These are phyloP conservation scores for Pissodes strobi DNA, from an alignment of 1,140 invertebrate genomes.

Conservation along the genomic window DNA sequence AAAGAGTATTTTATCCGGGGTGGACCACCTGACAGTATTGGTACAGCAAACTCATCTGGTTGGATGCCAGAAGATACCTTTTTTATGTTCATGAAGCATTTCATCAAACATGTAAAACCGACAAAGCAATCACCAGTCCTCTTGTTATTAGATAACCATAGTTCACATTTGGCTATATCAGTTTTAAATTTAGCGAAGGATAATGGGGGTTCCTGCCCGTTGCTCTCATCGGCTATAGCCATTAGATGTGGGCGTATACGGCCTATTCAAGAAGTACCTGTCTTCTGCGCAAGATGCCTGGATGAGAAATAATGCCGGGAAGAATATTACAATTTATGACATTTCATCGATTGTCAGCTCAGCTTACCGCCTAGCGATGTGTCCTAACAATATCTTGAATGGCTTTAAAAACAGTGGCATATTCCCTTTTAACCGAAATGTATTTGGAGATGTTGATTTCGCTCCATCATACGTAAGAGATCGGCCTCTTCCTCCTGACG, in stretches of 20 bases:
- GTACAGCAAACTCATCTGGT: conserved; percentile 18
- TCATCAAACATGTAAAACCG: conserved; percentile 45
- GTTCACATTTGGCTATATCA: conserved; percentile 40
- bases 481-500: conserved; percentile 32
- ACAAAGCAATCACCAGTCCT: conserved; percentile 46
- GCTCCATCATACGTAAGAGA: conserved; percentile 50
- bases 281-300: conserved; percentile 55
- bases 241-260: conserved; percentile 52
- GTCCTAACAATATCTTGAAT: conserved; percentile 55
- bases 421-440: conserved; percentile 48
- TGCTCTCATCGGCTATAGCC: conserved; percentile 49
- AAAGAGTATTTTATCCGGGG: conserved; percentile 23
- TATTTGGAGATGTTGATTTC: conserved; percentile 54
- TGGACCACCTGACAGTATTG: conserved; percentile 28
- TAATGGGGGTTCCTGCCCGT: conserved; percentile 36
- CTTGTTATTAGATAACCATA: conserved; percentile 50
- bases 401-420: conserved; percentile 57
- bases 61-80: conserved; percentile 39
- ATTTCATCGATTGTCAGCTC: conserved; percentile 54
- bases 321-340: conserved; percentile 55
- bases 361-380: conserved; percentile 53
- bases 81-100: conserved; percentile 50
- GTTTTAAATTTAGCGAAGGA: conserved; percentile 34
- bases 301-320: conserved; percentile 56
- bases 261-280: conserved; percentile 49